phyloP scores from a whole-genome alignment of 1,140 invertebrate genomes.

The Phortica variegata region DNA sequence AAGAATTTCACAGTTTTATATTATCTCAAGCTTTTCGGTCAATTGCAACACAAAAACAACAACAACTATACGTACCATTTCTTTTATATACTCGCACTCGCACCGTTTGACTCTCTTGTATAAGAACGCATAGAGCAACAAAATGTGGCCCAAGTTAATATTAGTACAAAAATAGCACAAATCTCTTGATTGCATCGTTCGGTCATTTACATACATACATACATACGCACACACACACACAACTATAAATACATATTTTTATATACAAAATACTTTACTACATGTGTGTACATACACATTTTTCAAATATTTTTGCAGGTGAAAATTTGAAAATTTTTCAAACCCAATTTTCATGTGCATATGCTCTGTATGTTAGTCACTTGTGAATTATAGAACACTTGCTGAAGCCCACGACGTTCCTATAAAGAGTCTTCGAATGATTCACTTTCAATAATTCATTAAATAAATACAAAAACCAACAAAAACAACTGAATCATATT shows the following conservation, averaged over 20 bases:
- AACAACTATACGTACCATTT: no score
- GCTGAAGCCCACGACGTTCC: no score
- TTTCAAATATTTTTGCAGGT: constrained; percentile 2
- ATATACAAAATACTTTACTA: neutral
- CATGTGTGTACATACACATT: neutral
- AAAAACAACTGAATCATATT: neutral
- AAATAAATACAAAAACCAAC: constrained; percentile 9
- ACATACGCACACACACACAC: neutral
- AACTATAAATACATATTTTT: neutral
- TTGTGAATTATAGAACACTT: no score
- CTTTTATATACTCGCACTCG: no score
- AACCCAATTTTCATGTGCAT: no score
- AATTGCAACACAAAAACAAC: no score
- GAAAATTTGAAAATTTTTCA: no score
- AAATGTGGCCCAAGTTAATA: constrained; percentile 8
- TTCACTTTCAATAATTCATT: neutral
- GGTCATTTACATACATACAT: constrained; percentile 1
- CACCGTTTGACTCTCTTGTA: no score
- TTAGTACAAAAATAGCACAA: constrained; percentile 14
- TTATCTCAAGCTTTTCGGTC: no score
- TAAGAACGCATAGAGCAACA: neutral
- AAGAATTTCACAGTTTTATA: no score
- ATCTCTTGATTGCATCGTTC: constrained; percentile 12
- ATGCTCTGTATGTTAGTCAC: no score
- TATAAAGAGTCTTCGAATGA: no score